Percentiles rank a stretch among this genome's conserved stretches.
These are phyloP conservation scores for Rousettus madagascariensis DNA, from an alignment of 2,797 vertebrate species.

Conservation along the genomic window DNA sequence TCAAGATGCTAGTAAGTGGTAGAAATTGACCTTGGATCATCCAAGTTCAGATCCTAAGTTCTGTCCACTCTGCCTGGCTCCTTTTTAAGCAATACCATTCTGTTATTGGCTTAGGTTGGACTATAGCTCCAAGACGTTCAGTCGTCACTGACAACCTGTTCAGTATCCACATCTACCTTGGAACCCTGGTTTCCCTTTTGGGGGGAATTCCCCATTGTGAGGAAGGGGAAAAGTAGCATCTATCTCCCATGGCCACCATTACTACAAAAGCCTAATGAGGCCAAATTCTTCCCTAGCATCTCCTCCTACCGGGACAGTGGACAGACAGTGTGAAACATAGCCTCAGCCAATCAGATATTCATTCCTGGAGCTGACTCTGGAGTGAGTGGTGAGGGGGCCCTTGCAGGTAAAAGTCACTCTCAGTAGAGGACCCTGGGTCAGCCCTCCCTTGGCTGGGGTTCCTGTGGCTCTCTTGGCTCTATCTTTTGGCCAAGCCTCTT, in stretches of 20 bases:
- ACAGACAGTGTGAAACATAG: not conserved
- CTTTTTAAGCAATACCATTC: not conserved
- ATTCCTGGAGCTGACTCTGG: not conserved
- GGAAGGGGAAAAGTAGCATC: not conserved
- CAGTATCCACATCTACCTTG: not conserved
- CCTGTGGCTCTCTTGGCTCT: not conserved
- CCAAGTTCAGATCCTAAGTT: not conserved
- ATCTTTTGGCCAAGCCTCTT: not conserved
- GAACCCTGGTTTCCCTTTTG: not conserved
- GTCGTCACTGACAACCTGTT: not conserved
- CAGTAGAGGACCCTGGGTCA: not conserved
- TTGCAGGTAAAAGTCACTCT: not conserved
- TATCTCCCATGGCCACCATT: not conserved
- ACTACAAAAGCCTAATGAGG: not conserved
- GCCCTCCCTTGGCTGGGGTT: not conserved
- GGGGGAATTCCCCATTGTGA: not conserved
- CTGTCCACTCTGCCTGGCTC: not conserved
- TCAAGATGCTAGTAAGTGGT: not conserved
- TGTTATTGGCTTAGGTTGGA: not conserved
- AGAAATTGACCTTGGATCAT: not conserved
- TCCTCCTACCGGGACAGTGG: not conserved
- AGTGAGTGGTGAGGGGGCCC: not conserved
- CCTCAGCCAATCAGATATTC: not conserved
- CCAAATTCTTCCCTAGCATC: not conserved
- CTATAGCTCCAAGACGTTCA: not conserved